phyloP scores from a whole-genome alignment of 1,140 invertebrate species.

The Aphis gossypii region DNA sequence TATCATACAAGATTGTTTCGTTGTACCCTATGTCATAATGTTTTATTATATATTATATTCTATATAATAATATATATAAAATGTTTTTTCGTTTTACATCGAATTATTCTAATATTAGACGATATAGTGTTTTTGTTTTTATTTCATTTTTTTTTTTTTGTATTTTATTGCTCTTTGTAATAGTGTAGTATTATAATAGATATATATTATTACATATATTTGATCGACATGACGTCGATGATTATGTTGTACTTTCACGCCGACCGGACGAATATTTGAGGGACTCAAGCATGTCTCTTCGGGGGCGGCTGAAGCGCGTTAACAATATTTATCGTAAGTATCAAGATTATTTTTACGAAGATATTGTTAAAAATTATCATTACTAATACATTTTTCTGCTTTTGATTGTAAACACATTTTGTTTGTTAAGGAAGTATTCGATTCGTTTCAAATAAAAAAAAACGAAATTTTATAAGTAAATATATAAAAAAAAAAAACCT shows the following conservation, averaged over 20 bases:
- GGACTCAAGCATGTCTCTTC: not conserved
- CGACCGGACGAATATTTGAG: not conserved
- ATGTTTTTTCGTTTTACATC: not conserved
- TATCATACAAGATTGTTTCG: constrained; percentile 26
- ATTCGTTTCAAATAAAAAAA: constrained; percentile 35
- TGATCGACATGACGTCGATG: not conserved
- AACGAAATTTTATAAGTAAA: constrained; percentile 22
- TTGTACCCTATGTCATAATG: constrained; percentile 13
- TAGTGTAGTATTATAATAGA: not conserved
- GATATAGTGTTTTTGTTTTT: not conserved
- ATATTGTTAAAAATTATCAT: not conserved
- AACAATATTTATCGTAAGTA: not conserved
- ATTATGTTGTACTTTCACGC: not conserved
- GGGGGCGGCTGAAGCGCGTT: not conserved
- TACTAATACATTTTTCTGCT: not conserved
- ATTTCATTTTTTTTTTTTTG: not conserved
- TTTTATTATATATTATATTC: not conserved
- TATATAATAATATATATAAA: not conserved
- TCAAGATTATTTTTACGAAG: not conserved
- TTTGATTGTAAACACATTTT: constrained; percentile 55
- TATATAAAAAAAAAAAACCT: constrained; percentile 27
- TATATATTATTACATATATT: not conserved
- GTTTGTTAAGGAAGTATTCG: not conserved
- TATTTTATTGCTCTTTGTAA: constrained; percentile 23
- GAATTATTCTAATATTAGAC: not conserved